Base-by-base conservation (phyloP, 2,888 invertebrate species). In the Neocrepidodera transversa region DNA sequence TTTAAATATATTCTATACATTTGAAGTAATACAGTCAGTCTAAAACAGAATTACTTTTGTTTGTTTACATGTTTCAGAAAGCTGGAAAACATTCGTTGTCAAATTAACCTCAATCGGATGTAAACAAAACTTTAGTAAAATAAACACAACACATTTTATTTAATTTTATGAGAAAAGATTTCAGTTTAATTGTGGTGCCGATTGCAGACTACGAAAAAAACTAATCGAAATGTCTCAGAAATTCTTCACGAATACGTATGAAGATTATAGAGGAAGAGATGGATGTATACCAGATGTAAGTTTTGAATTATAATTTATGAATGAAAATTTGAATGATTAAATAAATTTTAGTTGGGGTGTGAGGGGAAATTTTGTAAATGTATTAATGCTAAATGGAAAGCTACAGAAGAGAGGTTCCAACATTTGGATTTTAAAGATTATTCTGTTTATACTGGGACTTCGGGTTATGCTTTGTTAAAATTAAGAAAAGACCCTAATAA, bases 391-490 rank as follows among this genome's bases (percentile, higher is more conserved):
- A 82, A 74, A 81, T 81, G 77, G 78, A 74, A 66, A 67, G 69
- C 53, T 80, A 84, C 75, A 59, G 82, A 57, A 48, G 76, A 54
- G 60, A 76, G 59, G 72, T 85, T 68, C 76, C 78, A 65, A 76
- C 75, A 62, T 75, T 79, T 72, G 73, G 84, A 80, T 69, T 77
- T 65, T 68, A 76, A 62, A 80, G 89, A 91, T 80, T 82, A 81
- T 68, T 86, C 89, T 2, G 82, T 92, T 0, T 93, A 93, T 69
- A 92, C 92, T 6, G 93, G 93, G 28, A 85, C 85, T 54, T 78
- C 87, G 64, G 93, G 93, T 28, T 81, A 90, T 60, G 88, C 89
- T 28, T 78, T 89, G 32, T 81, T 87, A 64, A 87, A 87, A 73
- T 81, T 88, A 53, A 82, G 84, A 65, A 78, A 76, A 68, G 71